These are phyloP conservation scores for Ceyx margarethae DNA, from an alignment of 2,113 vertebrate genomes.

Conservation along the genomic window DNA sequence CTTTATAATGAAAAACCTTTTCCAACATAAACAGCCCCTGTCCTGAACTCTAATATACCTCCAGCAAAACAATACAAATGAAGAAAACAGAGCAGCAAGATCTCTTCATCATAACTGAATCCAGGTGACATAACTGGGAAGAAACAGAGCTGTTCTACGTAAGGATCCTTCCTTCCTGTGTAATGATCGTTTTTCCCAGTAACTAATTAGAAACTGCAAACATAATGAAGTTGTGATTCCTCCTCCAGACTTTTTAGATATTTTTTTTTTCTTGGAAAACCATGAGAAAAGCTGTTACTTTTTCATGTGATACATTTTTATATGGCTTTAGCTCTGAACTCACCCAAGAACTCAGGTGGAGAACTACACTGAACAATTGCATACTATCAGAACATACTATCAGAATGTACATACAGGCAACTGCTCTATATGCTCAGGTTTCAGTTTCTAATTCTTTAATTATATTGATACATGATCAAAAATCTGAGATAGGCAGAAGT, in stretches of 20 bases:
- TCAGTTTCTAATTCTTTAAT: background rate
- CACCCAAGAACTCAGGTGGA: background rate
- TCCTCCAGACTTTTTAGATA: background rate
- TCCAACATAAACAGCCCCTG: background rate
- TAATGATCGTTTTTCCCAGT: background rate
- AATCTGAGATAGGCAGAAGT: background rate
- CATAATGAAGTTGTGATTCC: background rate
- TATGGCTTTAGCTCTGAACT: background rate
- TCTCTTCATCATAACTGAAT: background rate
- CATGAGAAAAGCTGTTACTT: background rate
- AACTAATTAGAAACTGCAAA: background rate
- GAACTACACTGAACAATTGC: background rate
- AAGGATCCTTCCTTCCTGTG: background rate
- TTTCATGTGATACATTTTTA: background rate
- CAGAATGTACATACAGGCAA: background rate
- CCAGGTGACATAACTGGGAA: background rate
- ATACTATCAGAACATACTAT: background rate
- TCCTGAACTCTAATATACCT: background rate
- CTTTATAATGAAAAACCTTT: background rate
- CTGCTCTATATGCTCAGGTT: background rate
- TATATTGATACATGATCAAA: background rate
- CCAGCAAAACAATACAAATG: background rate
- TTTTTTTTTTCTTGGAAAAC: background rate
- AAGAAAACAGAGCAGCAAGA: background rate
- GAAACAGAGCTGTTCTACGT: background rate